Conservation (phyloP, 2,113 vertebrate genomes). For the Trinectes maculatus region DNA sequence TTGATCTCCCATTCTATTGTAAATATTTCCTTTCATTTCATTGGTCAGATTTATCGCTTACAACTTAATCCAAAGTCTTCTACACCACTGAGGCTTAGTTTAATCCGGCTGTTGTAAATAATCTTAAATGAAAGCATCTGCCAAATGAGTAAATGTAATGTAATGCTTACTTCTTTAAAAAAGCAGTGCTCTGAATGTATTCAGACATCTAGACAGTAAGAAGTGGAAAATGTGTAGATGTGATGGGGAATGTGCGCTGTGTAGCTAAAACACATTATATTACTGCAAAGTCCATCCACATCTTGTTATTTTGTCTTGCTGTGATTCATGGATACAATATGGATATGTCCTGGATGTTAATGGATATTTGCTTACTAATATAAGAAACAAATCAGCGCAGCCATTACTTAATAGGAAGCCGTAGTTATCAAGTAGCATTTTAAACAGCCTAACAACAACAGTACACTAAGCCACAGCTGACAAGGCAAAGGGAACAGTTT, state of each 20-base stretch:
- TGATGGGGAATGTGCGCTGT: neutral
- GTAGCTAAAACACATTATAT: neutral
- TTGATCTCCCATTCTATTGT: too few species aligned
- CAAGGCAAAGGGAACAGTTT: neutral
- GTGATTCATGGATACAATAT: too few species aligned
- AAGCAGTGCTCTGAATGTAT: neutral
- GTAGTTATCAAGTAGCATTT: neutral
- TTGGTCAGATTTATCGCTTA: too few species aligned
- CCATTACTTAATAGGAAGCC: neutral
- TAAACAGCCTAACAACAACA: slow-evolving; percentile 5
- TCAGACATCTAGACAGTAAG: neutral
- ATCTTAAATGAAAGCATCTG: too few species aligned
- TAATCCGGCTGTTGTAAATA: too few species aligned
- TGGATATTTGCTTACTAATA: slow-evolving; percentile 2
- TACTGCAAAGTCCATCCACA: slow-evolving; percentile 24
- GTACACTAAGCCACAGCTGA: neutral
- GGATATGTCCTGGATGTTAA: neutral
- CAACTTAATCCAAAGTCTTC: too few species aligned
- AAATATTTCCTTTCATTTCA: too few species aligned
- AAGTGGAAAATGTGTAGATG: neutral
- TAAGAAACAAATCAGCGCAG: neutral
- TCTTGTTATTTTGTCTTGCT: too few species aligned
- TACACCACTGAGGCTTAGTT: too few species aligned
- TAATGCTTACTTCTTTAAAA: neutral
- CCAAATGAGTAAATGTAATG: too few species aligned